These are phyloP conservation scores for Corythornis leucogaster DNA, from an alignment of 2,797 vertebrate genomes.

Conservation along the genomic window DNA sequence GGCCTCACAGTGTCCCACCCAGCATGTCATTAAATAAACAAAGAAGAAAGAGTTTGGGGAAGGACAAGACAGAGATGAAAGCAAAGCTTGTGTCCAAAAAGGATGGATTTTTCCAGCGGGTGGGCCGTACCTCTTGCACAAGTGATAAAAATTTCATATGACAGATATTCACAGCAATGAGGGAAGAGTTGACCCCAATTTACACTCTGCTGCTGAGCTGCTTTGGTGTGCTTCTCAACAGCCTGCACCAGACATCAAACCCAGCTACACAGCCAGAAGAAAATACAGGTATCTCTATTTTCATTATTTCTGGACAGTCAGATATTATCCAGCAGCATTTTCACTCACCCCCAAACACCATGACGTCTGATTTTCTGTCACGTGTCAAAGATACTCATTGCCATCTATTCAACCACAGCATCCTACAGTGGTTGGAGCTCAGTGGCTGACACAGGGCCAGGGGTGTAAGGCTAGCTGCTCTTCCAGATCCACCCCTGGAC, in stretches of 20 bases:
- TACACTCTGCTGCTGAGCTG: background rate
- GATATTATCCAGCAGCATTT: background rate
- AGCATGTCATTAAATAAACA: background rate
- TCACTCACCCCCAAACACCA: background rate
- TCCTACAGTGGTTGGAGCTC: background rate
- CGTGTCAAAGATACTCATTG: background rate
- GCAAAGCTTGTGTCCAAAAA: background rate
- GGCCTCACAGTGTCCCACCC: background rate
- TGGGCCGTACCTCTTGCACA: background rate
- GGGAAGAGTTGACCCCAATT: background rate
- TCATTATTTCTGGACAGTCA: background rate
- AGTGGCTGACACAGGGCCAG: accelerated
- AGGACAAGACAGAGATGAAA: background rate
- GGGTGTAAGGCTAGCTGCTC: background rate
- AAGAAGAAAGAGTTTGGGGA: background rate
- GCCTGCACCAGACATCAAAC: background rate
- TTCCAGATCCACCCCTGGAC: background rate
- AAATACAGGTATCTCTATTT: background rate
- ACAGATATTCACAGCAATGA: background rate
- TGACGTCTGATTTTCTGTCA: background rate
- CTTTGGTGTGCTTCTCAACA: background rate
- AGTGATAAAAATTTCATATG: accelerated
- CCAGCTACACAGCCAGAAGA: background rate
- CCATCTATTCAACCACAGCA: background rate
- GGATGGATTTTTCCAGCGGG: background rate